Evolutionary conservation across 2,888 invertebrate species (phyloP), one percentile per base, ranked within the genome.

Genomic region (Stenolophus ochropezus): DNA sequence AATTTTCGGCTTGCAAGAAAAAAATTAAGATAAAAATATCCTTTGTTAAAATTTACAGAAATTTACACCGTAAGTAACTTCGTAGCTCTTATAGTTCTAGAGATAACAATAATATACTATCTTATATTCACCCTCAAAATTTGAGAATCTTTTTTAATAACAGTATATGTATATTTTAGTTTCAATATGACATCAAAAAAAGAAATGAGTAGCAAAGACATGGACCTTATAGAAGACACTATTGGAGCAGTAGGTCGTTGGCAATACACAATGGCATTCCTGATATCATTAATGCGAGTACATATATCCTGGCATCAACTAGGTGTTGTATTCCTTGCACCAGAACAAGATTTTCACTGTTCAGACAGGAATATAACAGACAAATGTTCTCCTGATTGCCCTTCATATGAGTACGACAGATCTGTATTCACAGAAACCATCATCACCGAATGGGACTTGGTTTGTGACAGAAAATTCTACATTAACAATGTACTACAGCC

Each of bases 161-260:
- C n/a, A n/a, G n/a, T n/a, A n/a, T n/a, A n/a, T n/a, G n/a, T n/a
- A n/a, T n/a, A n/a, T 42, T 42, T 42, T 11, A 42, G 33, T 42
- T 0, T 42, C 33, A 42, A 42, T 11, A 42, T 42, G 33, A 42
- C 33, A 3, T 11, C 11, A 11, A 11, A 0, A 42, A 42, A 42
- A 42, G 33, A 42, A 42, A 2, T 42, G 33, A 42, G 11, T 4
- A 42, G 11, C 18, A 33, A 69, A 27, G 73, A 73, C 11, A 6
- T 73, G 4, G 90, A 90, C 82, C 82, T 89, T 0, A 89, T 91
- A 5, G 89, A 90, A 85, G 88, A 86, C 71, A 88, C 90, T 2
- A 90, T 88, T 23, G 91, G 91, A n/a, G 87, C 90, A 4, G 90
- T 91, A 83, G 94, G 95, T 4, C 91, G 91, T 86, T 92, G 92